Percentiles rank a stretch among this genome's conserved stretches.
Evolutionary conservation across 2,113 vertebrate genomes (phyloP).

Genomic region (Tachysurus vachellii): DNA sequence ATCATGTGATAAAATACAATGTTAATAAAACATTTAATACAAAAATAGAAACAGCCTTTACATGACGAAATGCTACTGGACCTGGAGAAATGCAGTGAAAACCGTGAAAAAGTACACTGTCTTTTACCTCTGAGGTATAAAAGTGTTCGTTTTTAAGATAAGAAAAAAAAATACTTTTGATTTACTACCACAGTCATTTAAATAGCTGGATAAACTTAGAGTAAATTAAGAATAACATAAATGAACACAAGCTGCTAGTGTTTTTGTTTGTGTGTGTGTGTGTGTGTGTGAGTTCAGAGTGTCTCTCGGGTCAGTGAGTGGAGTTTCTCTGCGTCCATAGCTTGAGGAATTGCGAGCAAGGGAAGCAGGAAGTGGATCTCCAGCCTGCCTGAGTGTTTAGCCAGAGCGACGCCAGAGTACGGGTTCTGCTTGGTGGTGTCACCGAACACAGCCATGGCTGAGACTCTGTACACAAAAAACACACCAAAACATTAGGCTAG

Average conservation of each 20-base stretch:
- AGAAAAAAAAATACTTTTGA: background rate
- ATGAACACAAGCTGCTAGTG: background rate
- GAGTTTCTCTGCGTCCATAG: constrained; percentile 74
- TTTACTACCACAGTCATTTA: background rate
- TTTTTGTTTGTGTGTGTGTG: background rate
- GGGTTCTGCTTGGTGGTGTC: constrained; percentile 79
- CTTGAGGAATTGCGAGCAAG: constrained; percentile 67
- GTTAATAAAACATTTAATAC: background rate
- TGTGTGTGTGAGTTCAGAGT: constrained; percentile 55
- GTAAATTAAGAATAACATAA: background rate
- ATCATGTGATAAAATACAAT: background rate
- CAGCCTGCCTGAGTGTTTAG: constrained; percentile 78
- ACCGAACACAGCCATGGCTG: constrained; percentile 81
- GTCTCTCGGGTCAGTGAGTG: constrained; percentile 65
- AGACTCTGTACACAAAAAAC: constrained; percentile 70
- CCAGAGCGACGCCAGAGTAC: constrained; percentile 81
- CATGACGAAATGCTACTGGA: background rate
- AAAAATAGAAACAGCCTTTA: constrained; percentile 8
- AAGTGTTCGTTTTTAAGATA: background rate
- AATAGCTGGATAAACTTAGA: background rate
- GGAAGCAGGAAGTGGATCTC: constrained; percentile 84
- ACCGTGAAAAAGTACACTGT: background rate
- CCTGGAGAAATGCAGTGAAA: background rate
- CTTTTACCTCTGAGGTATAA: background rate
- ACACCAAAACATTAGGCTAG: background rate